Base-by-base conservation (phyloP, 2,888 invertebrate species). In the Apamea monoglypha region DNA sequence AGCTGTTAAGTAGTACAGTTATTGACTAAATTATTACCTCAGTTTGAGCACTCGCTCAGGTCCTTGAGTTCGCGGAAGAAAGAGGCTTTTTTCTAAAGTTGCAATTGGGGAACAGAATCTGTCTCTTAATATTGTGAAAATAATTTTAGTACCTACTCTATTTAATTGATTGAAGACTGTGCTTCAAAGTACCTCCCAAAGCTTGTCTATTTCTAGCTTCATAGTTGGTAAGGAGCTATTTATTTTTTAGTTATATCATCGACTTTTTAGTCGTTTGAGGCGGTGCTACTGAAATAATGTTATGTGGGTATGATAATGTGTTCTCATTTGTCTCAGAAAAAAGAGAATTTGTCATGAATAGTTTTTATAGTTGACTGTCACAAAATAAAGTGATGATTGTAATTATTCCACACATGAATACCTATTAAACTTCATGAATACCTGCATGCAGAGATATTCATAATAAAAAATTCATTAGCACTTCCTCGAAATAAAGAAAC, bases 401-500 rank as follows among this genome's bases (percentile, higher is more conserved):
- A 67, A 32, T 32, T 29, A 56, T 25, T n/a, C 32, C 10, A n/a
- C 14, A 64, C 5, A 40, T 32, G 44, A 50, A 18, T 36, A 66
- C 6, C 21, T 56, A 64, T 14, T 2, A 29, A 53, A 18, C 18
- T n/a, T 2, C 7, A 74, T 40, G 44, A 40, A 14, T 47, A 61
- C 36, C 29, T 66, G 29, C 47, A 4, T 66, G 32, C 53, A 32
- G 68, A 32, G 61, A 32, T n/a, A 67, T 32, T 53, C 71, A 64
- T 74, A 32, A 44, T 36, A 61, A 10, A 50, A 83, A 79, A 85
- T 83, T 92, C 95, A 95, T 93, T 91, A 96, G 96, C 95, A 92
- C 94, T 95, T 93, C 96, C 96, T 96, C 96, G 96, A 96, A 86
- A 90, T 69, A 89, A 69, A 81, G 61, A 80, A 73, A 68, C 82